Conservation (phyloP, 2,888 invertebrate genomes). For the Melipona beecheii region DNA sequence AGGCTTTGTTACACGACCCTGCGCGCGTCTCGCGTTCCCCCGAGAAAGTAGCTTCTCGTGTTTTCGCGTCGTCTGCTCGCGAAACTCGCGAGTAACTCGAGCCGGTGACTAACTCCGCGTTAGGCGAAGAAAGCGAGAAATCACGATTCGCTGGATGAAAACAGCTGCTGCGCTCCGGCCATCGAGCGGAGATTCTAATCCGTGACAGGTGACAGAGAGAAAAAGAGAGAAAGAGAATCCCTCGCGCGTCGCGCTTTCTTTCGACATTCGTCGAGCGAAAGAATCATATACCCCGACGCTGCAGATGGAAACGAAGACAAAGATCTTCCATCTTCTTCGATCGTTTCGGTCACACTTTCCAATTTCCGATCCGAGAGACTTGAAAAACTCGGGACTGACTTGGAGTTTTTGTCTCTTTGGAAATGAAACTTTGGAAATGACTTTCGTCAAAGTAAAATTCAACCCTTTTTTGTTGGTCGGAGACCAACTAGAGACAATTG, state of each 20-base stretch:
- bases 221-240: background rate
- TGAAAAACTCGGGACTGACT: background rate
- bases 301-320: background rate
- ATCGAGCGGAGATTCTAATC: constrained; percentile 36
- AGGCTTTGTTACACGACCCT: constrained; percentile 63
- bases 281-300: background rate
- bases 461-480: too few relatives aligned
- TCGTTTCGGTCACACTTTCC: background rate
- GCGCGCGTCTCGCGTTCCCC: constrained; percentile 55
- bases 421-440: background rate
- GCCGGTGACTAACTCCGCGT: constrained; percentile 2
- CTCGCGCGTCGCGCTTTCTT: background rate
- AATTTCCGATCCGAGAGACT: background rate
- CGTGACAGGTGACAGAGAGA: constrained; percentile 23
- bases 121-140: constrained; percentile 56
- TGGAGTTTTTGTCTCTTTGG: too few relatives aligned
- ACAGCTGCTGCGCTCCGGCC: constrained; percentile 31
- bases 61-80: constrained; percentile 51
- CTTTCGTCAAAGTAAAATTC: background rate
- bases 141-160: constrained; percentile 43
- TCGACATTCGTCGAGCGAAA: background rate
- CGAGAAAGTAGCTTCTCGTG: constrained; percentile 65
- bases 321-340: background rate
- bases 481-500: too few relatives aligned
- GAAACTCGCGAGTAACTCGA: constrained; percentile 56